Evolutionary conservation across 2,113 vertebrate species (phyloP), one percentile per base, ranked within the genome.

Genomic region (Melanocharis versteri): DNA sequence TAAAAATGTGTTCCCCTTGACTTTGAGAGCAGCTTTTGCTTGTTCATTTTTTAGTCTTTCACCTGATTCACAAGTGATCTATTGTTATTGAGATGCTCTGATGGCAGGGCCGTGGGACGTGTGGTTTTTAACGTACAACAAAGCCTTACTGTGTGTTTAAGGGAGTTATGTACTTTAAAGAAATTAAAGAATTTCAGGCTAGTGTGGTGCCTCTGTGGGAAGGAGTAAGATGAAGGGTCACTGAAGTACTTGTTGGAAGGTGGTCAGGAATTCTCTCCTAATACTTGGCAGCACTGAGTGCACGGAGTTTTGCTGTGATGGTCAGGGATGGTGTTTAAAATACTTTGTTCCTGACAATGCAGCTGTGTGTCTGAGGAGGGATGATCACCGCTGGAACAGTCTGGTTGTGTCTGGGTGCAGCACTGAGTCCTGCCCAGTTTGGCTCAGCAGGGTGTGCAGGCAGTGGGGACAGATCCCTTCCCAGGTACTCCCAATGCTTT

Each of bases 1-100:
- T 70, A 28, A 64, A 78, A 80, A 30, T 60, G 24, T 31, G 21
- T 58, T 85, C 61, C 23, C 50, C 27, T 87, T 81, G 60, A 82
- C 27, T 81, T 61, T 37, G 76, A 61, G 48, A 70, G 20, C 2
- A 22, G 53, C 22, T 70, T 94, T 76, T 85, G 2, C 26, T 56
- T 76, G 57, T 83, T 90, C 27, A 44, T 65, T 21, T 91, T 54
- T 48, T 23, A 83, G 45, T 78, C 80, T 90, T 86, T 91, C 62
- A 70, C 90, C 54, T 53, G 31, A 17, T 30, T 90, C 27, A 53
- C 44, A 22, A 82, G 27, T 45, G 26, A 56, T 83, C 28, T 40
- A 8, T 44, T 62, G 73, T 58, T 73, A 61, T 45, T 83, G 42
- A 57, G 70, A 58, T 30, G 35, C 7, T 50, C 51, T 39, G 35